phyloP scores from a whole-genome alignment of 2,888 invertebrate genomes.

The Megalurothrips usitatus region DNA sequence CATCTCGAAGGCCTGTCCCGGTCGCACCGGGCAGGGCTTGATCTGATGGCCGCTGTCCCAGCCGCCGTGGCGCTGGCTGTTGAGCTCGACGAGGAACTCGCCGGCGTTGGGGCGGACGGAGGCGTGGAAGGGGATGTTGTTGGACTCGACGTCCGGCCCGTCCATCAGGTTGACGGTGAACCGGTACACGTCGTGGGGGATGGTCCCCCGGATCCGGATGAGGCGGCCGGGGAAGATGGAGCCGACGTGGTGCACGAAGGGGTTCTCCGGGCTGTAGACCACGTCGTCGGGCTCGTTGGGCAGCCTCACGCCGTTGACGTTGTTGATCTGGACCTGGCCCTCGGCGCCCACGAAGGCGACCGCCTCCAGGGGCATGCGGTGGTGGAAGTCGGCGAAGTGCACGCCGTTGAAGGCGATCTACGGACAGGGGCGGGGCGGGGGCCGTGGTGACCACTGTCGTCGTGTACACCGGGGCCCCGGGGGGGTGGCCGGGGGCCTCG shows the following conservation, averaged over 20 bases:
- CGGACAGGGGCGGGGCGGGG: not conserved
- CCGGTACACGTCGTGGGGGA: not conserved
- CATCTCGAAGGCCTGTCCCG: not conserved
- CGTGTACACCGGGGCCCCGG: too few relatives aligned
- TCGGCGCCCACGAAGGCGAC: not conserved
- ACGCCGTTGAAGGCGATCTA: not conserved
- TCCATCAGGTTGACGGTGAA: conserved; percentile 13
- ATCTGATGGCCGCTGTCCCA: not conserved
- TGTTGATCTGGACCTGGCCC: conserved; percentile 7
- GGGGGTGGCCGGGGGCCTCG: too few relatives aligned
- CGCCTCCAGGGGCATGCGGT: not conserved
- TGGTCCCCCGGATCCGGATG: not conserved
- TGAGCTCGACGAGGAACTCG: conserved; percentile 14
- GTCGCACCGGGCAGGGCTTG: not conserved
- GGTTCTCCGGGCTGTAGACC: not conserved
- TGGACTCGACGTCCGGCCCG: not conserved
- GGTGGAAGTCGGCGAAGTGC: conserved; percentile 20
- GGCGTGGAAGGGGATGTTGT: conserved; percentile 19
- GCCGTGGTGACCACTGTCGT: too few relatives aligned
- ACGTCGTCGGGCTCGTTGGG: conserved; percentile 12
- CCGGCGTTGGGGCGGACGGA: not conserved
- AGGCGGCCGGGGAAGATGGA: conserved; percentile 14
- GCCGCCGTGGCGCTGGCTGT: conserved; percentile 12
- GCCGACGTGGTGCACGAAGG: not conserved
- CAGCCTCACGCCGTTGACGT: not conserved